phyloP scores from a whole-genome alignment of 2,888 invertebrate genomes.

The Laspeyria flexula region DNA sequence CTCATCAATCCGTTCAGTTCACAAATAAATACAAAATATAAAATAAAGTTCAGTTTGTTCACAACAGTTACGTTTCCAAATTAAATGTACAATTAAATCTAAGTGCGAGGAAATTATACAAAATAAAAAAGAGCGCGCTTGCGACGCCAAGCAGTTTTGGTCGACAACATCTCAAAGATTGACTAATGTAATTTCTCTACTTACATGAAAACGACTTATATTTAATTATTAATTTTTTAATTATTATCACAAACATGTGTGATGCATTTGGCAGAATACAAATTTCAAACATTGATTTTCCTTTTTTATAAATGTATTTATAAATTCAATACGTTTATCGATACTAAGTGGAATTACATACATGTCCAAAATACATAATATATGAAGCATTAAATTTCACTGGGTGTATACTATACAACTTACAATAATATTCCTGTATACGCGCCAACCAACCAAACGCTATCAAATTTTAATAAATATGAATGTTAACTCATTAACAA shows the following conservation, averaged over 20 bases:
- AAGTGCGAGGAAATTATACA: constrained; percentile 33
- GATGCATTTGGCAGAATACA: constrained; percentile 42
- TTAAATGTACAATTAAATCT: constrained; percentile 26
- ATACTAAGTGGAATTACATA: constrained; percentile 25
- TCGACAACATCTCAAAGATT: constrained; percentile 14
- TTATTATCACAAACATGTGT: constrained; percentile 37
- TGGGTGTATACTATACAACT: too few relatives aligned
- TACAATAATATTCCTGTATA: too few relatives aligned
- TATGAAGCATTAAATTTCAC: too few relatives aligned
- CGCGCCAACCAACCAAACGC: too few relatives aligned
- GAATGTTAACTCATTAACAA: too few relatives aligned
- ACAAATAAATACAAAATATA: background rate
- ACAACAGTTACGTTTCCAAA: constrained; percentile 29
- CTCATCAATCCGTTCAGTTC: background rate
- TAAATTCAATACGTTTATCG: constrained; percentile 35
- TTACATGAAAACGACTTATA: constrained; percentile 26
- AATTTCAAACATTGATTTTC: constrained; percentile 31
- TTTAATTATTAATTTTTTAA: constrained; percentile 24
- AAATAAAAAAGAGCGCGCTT: constrained; percentile 13
- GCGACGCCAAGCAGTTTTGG: constrained; percentile 10
- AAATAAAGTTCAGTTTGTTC: background rate
- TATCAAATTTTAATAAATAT: too few relatives aligned
- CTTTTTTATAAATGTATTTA: constrained; percentile 29
- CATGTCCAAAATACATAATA: constrained; percentile 14
- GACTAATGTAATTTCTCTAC: constrained; percentile 8